Evolutionary conservation across 2,888 invertebrate genomes (phyloP), one percentile per base, ranked within the genome.

Genomic region (Dyspetes luteomarginatus): DNA sequence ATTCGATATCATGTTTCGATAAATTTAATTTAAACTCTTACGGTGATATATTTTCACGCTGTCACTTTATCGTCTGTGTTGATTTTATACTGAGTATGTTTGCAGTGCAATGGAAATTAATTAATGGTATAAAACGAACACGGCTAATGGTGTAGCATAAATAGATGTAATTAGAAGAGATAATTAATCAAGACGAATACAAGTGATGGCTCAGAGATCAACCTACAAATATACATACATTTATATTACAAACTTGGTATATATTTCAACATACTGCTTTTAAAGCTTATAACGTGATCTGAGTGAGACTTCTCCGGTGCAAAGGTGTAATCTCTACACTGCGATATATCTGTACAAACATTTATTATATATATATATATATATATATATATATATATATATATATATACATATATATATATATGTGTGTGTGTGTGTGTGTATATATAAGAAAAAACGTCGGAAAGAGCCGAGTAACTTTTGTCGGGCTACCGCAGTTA

Each of bases 81-180:
- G 28, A 24, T 43, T 58, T 58, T 58, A 24, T 50, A 30, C 30
- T 60, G 17, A 1, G 24, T 22, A 4, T 19, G n/a, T 7, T n/a
- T 45, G 19, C 15, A 41, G 48, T 76, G 76, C 67, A 76, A 64
- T 58, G 67, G 41, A 76, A 81, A 81, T 81, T 73, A 81, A 81
- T 81, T 68, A 73, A 72, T 68, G 41, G 56, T 41, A n/a, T n/a
- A 28, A 56, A 60, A 68, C 56, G 41, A 26, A 55, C 45, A 76
- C 36, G 76, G 55, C 67, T 76, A 64, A 81, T 81, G 76, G 76
- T 72, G 60, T 22, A 81, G 45, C 67, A 76, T 81, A 76, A 81
- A 81, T 81, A 81, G 76, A 62, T 76, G 80, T 76, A 81, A 81
- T 81, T 81, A 81, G 80, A 67, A 68, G 76, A 62, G 80, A 76